phyloP scores from a whole-genome alignment of 30 jellyfish, hydroid and myxozoan genomes.

The Aurelia aurita complex sp. Pacific region DNA sequence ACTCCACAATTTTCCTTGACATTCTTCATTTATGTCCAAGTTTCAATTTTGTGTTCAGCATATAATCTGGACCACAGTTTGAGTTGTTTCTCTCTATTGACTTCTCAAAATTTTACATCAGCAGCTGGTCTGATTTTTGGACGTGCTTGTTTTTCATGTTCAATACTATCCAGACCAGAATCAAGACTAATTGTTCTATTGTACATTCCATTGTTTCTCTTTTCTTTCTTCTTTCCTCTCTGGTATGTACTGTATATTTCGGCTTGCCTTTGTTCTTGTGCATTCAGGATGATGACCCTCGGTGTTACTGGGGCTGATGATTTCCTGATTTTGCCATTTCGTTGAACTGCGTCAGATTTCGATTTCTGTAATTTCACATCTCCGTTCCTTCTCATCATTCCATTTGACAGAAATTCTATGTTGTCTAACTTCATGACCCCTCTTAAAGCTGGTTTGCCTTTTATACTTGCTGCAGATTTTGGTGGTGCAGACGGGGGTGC shows the following conservation, averaged over 20 bases:
- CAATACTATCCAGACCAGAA: constrained; percentile 59
- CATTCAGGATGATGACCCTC: constrained; percentile 14
- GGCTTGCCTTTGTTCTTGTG: constrained; percentile 18
- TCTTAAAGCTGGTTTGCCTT: constrained; percentile 47
- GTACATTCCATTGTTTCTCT: constrained; percentile 2
- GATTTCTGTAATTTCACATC: constrained; percentile 22
- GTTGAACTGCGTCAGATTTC: constrained; percentile 28
- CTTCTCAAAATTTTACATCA: constrained; percentile 40
- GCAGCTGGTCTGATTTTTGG: constrained; percentile 52
- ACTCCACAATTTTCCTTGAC: too few species aligned
- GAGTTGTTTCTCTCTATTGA: not conserved
- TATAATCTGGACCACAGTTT: too few species aligned
- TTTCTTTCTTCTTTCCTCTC: constrained; percentile 13
- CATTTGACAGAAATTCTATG: constrained; percentile 38
- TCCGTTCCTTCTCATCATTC: constrained; percentile 29
- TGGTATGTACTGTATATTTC: constrained; percentile 50
- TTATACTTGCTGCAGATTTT: constrained; percentile 50
- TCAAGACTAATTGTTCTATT: constrained; percentile 57
- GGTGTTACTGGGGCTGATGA: constrained; percentile 43
- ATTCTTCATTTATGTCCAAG: too few species aligned
- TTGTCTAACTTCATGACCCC: constrained; percentile 26
- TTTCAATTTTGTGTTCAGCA: too few species aligned
- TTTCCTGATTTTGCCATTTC: constrained; percentile 19
- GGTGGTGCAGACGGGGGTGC: constrained; percentile 74
- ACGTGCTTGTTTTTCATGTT: not conserved